These are phyloP conservation scores for Scopus umbretta DNA, from an alignment of 2,113 vertebrate species.

Conservation along the genomic window DNA sequence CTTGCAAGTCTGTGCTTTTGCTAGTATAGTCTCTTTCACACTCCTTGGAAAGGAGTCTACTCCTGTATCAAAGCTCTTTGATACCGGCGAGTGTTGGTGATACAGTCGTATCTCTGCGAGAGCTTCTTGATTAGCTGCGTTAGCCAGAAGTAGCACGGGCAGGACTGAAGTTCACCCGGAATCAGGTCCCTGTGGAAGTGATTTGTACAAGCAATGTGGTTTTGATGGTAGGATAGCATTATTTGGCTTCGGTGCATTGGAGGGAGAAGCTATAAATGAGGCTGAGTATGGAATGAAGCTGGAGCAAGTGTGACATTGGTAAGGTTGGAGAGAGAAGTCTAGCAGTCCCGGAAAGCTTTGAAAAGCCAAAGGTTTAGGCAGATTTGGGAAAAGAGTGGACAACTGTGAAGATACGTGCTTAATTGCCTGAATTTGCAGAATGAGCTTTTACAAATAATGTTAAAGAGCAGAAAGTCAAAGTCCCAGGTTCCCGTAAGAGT, in stretches of 20 bases:
- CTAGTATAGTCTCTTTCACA: not conserved
- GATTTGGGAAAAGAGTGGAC: not conserved
- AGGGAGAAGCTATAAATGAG: not conserved
- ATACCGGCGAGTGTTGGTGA: not conserved
- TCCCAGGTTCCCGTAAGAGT: fast-evolving
- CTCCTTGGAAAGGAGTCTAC: too few relatives aligned
- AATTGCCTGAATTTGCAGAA: not conserved
- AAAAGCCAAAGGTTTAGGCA: not conserved
- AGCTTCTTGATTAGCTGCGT: not conserved
- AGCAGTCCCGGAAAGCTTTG: not conserved
- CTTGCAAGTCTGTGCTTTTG: not conserved
- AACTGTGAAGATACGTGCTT: not conserved
- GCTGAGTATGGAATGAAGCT: not conserved
- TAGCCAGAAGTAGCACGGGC: not conserved
- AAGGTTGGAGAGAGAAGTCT: not conserved
- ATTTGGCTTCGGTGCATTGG: not conserved
- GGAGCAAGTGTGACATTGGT: not conserved
- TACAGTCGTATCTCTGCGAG: not conserved
- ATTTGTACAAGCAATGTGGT: not conserved
- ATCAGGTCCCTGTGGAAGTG: not conserved
- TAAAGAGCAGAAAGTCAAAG: not conserved
- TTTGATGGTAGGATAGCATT: not conserved
- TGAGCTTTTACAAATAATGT: not conserved
- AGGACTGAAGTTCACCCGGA: not conserved
- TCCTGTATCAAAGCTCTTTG: not conserved